phyloP scores from a whole-genome alignment of 2,113 vertebrate species.

The Willisornis vidua region DNA sequence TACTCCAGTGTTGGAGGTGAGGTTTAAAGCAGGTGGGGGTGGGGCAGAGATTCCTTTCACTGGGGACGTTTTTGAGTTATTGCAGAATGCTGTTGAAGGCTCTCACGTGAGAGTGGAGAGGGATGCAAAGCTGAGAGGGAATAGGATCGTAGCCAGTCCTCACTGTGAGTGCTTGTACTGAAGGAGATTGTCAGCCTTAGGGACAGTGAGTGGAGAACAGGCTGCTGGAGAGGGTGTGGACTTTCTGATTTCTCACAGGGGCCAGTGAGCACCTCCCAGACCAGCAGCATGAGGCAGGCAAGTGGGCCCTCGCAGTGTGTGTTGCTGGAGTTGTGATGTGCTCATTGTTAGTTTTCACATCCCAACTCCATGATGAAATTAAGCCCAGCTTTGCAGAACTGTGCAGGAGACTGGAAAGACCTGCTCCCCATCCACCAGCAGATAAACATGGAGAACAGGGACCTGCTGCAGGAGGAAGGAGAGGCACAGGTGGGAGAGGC shows the following conservation, averaged over 20 bases:
- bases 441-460: rapidly evolving
- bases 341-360: background rate
- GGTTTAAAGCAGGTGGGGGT: background rate
- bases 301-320: background rate
- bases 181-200: background rate
- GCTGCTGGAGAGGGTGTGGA: background rate
- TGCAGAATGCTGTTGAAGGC: background rate
- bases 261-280: background rate
- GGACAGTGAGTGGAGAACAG: background rate
- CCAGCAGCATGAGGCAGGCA: background rate
- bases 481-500: background rate
- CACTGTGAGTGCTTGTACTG: rapidly evolving
- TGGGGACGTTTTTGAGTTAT: rapidly evolving
- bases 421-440: rapidly evolving
- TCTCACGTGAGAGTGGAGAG: rapidly evolving
- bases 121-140: background rate
- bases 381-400: background rate
- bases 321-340: background rate
- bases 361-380: background rate
- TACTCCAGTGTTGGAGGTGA: background rate
- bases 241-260: background rate
- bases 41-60: background rate
- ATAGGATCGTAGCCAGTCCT: background rate
- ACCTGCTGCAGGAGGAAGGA: background rate
- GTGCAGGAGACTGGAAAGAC: background rate